Evolutionary conservation across 2,113 vertebrate species (phyloP).

Genomic region (Choloepus hoffmanni): DNA sequence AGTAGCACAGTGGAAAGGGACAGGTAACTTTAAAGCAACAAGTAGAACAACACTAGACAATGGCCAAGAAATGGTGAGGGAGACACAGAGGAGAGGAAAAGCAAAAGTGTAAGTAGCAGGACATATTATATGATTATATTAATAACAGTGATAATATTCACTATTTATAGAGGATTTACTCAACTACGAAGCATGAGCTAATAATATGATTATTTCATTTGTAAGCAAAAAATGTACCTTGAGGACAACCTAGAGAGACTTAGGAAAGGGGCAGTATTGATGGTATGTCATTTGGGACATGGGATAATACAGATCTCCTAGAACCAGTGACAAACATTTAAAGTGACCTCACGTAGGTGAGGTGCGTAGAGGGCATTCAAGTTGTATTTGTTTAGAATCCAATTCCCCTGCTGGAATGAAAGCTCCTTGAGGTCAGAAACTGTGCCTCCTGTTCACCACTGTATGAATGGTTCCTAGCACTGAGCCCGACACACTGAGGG

Average conservation of each 20-base stretch:
- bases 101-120: background rate
- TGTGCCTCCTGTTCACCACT: background rate
- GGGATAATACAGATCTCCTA: background rate
- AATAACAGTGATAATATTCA: background rate
- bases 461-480: background rate
- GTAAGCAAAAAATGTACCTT: background rate
- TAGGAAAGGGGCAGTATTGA: background rate
- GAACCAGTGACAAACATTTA: slow-evolving; percentile 5
- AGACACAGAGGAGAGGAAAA: background rate
- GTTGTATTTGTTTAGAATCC: background rate
- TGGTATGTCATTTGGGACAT: background rate
- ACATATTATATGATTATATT: background rate
- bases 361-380: background rate
- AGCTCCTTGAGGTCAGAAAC: background rate
- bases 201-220: slow-evolving; percentile 31
- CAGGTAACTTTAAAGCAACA: slow-evolving; percentile 23
- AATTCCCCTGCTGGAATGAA: background rate
- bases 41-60: background rate
- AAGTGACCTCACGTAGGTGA: background rate
- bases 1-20: background rate
- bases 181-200: background rate
- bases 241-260: background rate
- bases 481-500: background rate
- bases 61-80: background rate
- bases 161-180: slow-evolving; percentile 9